Percentiles rank a stretch among this genome's conserved stretches.
Conservation (phyloP, 1,140 invertebrate species). For the Gryllus bimaculatus region DNA sequence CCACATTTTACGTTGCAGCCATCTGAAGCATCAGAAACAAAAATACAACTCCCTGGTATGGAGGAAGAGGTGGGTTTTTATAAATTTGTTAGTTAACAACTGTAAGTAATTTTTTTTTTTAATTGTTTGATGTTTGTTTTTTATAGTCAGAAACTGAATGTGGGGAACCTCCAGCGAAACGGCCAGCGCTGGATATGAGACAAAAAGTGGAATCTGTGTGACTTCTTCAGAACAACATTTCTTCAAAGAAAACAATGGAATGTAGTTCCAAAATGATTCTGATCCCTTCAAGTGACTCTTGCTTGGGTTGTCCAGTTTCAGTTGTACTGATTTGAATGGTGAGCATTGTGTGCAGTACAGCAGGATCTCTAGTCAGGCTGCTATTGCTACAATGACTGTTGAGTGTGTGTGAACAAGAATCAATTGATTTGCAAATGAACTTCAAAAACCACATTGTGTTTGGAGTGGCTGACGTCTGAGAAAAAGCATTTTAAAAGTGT, state of each 20-base stretch:
- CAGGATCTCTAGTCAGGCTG: conserved; percentile 2
- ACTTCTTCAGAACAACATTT: not conserved
- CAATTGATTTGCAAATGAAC: not conserved
- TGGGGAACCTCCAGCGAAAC: conserved; percentile 16
- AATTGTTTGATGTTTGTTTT: not conserved
- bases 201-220: conserved; percentile 13
- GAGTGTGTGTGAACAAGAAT: not conserved
- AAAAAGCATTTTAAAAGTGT: not conserved
- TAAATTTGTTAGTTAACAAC: not conserved
- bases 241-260: not conserved
- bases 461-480: not conserved
- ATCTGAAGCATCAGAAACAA: conserved; percentile 64
- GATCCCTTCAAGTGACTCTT: conserved; percentile 3
- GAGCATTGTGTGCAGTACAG: not conserved
- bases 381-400: not conserved
- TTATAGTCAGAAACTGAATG: conserved; percentile 13
- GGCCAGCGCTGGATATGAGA: conserved; percentile 8
- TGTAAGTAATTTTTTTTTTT: not conserved
- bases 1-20: conserved; percentile 41
- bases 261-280: not conserved
- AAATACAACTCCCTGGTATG: conserved; percentile 59
- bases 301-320: not conserved
- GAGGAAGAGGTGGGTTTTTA: conserved; percentile 43
- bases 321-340: not conserved
- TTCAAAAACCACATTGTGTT: not conserved